Evolutionary conservation across 1,140 invertebrate genomes (phyloP).

Genomic region (Dinoponera quadriceps): DNA sequence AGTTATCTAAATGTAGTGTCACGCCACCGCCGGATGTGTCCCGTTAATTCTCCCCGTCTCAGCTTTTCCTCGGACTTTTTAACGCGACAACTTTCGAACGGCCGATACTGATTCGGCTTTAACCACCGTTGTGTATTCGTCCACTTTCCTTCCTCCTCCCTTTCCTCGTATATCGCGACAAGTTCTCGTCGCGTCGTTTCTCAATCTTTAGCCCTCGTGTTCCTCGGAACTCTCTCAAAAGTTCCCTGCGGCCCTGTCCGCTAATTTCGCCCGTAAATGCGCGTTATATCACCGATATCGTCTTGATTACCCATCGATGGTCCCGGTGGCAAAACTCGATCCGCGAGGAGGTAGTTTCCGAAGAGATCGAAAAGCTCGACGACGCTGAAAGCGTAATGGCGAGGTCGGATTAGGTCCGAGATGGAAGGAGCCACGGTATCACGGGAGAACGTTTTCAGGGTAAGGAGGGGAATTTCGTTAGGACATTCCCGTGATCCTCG

Average conservation of each 20-base stretch:
- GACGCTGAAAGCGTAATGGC: slow-evolving; percentile 26
- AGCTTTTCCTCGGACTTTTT: neutral
- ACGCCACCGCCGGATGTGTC: neutral
- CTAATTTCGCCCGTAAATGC: neutral
- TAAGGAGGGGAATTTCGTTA: slow-evolving; percentile 14
- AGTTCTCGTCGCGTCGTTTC: neutral
- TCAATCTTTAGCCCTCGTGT: neutral
- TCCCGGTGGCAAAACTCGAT: slow-evolving; percentile 19
- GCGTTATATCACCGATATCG: neutral
- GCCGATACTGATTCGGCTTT: no score
- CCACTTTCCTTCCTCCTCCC: no score
- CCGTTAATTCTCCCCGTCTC: neutral
- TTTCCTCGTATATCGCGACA: neutral
- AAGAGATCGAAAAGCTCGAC: slow-evolving; percentile 12
- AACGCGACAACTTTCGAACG: neutral
- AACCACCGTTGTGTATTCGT: no score
- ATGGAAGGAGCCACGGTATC: slow-evolving; percentile 39
- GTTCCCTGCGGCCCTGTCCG: neutral
- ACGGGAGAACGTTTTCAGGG: neutral
- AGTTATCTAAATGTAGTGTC: neutral
- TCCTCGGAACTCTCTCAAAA: neutral
- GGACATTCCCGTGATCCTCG: neutral
- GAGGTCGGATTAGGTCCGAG: slow-evolving; percentile 25
- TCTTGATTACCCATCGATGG: neutral
- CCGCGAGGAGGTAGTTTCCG: neutral